A percentile compares a stretch with the other conserved stretches of the same genome.
Evolutionary conservation across 2,888 invertebrate species (phyloP).

Genomic region (Germaria angustata): DNA sequence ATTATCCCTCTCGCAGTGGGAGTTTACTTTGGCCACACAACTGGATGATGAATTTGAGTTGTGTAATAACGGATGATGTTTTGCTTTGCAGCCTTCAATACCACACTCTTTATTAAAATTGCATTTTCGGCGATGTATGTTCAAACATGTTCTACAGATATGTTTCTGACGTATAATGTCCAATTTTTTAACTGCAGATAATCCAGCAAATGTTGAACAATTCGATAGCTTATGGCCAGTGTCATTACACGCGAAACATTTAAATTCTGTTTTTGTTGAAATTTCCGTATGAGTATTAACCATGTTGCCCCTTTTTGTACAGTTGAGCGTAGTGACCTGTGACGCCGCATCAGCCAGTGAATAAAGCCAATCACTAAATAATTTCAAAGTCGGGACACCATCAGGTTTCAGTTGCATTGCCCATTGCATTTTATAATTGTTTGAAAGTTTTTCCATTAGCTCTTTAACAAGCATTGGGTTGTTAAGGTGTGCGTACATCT

Average conservation of each 20-base stretch:
- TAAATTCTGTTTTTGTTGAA: background rate
- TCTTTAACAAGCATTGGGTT: constrained; percentile 37
- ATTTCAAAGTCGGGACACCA: background rate
- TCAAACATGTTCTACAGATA: constrained; percentile 19
- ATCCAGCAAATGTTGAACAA: background rate
- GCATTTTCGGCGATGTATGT: constrained; percentile 24
- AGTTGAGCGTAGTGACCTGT: background rate
- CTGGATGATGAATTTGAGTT: background rate
- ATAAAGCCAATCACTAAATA: constrained; percentile 29
- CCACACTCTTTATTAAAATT: constrained; percentile 3
- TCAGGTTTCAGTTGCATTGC: constrained; percentile 24
- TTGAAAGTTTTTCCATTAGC: constrained; percentile 42
- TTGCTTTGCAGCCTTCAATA: constrained; percentile 31
- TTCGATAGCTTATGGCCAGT: background rate
- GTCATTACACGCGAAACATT: constrained; percentile 16
- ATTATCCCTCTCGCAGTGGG: constrained; percentile 9
- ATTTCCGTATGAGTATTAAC: background rate
- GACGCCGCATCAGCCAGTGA: constrained; percentile 8
- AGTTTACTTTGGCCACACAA: constrained; percentile 6
- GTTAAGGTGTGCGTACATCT: constrained; percentile 22
- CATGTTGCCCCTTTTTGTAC: background rate
- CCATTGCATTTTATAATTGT: constrained; percentile 38
- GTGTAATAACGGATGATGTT: constrained; percentile 41
- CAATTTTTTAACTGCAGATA: background rate
- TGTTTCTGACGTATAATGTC: background rate